Evolutionary conservation across 1,140 invertebrate species (phyloP).

Genomic region (Hesperophylax magnus): DNA sequence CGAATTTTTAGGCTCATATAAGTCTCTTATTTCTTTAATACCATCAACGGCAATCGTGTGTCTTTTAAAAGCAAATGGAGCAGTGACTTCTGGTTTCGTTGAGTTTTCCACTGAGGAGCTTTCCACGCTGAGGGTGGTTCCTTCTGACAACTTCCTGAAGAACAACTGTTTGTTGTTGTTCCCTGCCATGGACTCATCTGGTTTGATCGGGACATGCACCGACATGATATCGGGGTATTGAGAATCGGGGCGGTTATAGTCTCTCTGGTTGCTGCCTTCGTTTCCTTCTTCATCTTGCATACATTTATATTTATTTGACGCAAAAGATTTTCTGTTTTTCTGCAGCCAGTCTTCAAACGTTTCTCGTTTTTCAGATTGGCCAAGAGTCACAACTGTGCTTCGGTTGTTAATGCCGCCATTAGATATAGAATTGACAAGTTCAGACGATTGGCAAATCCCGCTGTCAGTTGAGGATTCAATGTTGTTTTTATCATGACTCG

Average conservation of each 20-base stretch:
- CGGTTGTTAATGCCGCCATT: slow-evolving; percentile 3
- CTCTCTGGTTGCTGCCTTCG: background rate
- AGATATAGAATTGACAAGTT: slow-evolving; percentile 68
- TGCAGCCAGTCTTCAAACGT: slow-evolving; percentile 66
- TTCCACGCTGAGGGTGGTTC: slow-evolving; percentile 24
- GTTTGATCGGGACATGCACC: slow-evolving; percentile 1
- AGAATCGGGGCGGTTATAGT: background rate
- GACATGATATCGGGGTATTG: background rate
- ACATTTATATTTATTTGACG: slow-evolving; percentile 30
- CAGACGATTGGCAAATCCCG: slow-evolving; percentile 78
- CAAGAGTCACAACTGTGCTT: slow-evolving; percentile 35
- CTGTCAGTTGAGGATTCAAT: slow-evolving; percentile 81
- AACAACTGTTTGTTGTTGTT: slow-evolving; percentile 13
- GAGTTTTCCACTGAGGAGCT: background rate
- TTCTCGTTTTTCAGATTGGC: slow-evolving; percentile 56
- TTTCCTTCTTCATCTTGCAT: slow-evolving; percentile 9
- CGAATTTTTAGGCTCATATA: slow-evolving; percentile 35
- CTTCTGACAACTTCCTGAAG: slow-evolving; percentile 57
- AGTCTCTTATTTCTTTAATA: slow-evolving; percentile 65
- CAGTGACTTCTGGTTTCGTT: background rate
- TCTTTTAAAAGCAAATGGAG: slow-evolving; percentile 63
- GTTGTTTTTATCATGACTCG: slow-evolving; percentile 67
- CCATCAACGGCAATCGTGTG: slow-evolving; percentile 75
- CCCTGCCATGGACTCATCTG: background rate
- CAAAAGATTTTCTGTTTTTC: slow-evolving; percentile 61